Evolutionary conservation across 2,888 invertebrate genomes (phyloP).

Genomic region (Neoitamus cyanurus): DNA sequence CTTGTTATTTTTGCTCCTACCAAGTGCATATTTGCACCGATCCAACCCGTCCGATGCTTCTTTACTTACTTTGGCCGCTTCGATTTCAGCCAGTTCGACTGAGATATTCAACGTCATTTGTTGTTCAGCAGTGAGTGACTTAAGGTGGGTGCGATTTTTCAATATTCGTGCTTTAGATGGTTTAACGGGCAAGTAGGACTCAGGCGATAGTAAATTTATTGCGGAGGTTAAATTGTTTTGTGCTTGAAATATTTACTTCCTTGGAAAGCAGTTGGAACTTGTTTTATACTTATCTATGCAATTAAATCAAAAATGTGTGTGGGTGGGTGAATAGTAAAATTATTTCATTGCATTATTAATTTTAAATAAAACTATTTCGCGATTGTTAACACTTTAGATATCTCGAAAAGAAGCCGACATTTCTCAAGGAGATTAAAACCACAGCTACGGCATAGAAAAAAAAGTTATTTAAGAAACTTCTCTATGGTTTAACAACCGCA

Average conservation of each 20-base stretch:
- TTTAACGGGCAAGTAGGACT: not conserved
- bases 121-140: not conserved
- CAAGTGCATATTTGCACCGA: not conserved
- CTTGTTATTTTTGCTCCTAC: not conserved
- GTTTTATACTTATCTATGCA: too few relatives aligned
- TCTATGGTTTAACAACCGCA: not conserved
- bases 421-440: not conserved
- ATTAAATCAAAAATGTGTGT: too few relatives aligned
- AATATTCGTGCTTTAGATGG: not conserved
- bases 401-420: not conserved
- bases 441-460: not conserved
- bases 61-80: not conserved
- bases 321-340: too few relatives aligned
- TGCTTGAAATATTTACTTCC: too few relatives aligned
- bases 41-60: not conserved
- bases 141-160: not conserved
- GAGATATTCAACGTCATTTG: not conserved
- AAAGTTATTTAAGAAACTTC: not conserved
- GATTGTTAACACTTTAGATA: too few relatives aligned
- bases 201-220: too few relatives aligned
- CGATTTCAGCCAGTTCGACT: not conserved
- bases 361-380: too few relatives aligned
- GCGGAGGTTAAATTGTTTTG: too few relatives aligned
- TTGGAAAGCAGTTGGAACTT: too few relatives aligned
- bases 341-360: too few relatives aligned